Base-by-base conservation (phyloP, 2,888 invertebrate species). In the Melinaea menophilus region DNA sequence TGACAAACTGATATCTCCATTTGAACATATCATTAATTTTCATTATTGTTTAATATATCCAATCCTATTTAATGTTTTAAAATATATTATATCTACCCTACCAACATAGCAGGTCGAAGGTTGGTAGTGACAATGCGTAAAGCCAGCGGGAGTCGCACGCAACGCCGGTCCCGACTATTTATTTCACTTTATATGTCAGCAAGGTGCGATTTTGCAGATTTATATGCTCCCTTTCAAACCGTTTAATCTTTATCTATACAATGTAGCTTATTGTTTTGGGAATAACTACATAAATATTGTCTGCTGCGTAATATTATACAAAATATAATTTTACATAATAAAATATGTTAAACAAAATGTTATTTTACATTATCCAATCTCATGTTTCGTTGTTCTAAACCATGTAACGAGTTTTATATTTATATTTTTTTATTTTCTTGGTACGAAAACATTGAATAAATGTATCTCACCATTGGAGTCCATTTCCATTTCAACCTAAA, bases 41-140 rank as follows among this genome's bases (percentile, higher is more conserved):
- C 0, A 46, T 0, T 12, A 46, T n/a, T 46, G 46, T n/a, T n/a
- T n/a, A n/a, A n/a, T n/a, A n/a, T n/a, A n/a, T n/a, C n/a, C n/a
- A n/a, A n/a, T n/a, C n/a, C n/a, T n/a, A n/a, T n/a, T n/a, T n/a
- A n/a, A n/a, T n/a, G n/a, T n/a, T n/a, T n/a, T 34, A 51, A 45
- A 63, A 56, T 55, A 56, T 55, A 51, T 56, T 62, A 58, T 63
- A 56, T 64, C 58, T 59, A 61, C 59, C n/a, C 46, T 7, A 46
- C 4, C 9, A 46, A 46, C 11, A 55, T 61, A 56, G 48, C 56
- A 58, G 59, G 61, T 59, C 61, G 73, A 77, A 71, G 70, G 71
- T 70, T 22, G 22, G 22, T 22, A 22, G 22, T 22, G 22, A 22
- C 22, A 22, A 22, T 22, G 22, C 22, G 22, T 22, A 22, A 0